Conservation (phyloP, 23 tunicate species). For the Ciona savignyi region DNA sequence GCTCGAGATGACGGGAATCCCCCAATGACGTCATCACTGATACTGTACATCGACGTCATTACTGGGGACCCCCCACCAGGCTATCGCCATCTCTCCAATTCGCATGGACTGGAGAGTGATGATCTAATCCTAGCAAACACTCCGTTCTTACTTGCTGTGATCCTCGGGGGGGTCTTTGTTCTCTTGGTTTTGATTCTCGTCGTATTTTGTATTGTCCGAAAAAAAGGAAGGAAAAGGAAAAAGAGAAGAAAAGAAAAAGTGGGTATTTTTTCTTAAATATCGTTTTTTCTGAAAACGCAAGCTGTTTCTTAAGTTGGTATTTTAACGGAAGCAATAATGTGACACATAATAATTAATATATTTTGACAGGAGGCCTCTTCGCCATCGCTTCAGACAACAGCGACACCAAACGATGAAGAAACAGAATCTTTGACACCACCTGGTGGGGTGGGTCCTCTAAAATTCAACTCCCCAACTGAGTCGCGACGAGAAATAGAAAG, state of each 20-base stretch:
- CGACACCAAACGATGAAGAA: not conserved
- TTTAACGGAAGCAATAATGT: too few species aligned
- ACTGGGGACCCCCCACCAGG: constrained; percentile 5
- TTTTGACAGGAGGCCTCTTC: not conserved
- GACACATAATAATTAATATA: too few species aligned
- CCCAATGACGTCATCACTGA: constrained; percentile 13
- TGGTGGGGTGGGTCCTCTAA: not conserved
- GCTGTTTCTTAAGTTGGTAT: too few species aligned
- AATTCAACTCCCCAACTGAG: not conserved
- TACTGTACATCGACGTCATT: constrained; percentile 14
- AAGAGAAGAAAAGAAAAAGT: not conserved
- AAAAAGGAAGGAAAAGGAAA: not conserved
- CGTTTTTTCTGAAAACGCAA: too few species aligned
- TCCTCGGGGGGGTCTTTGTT: constrained; percentile 11
- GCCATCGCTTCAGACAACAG: not conserved
- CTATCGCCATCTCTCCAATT: not conserved
- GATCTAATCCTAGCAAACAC: not conserved
- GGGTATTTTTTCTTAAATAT: not conserved
- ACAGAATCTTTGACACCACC: not conserved
- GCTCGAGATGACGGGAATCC: constrained; percentile 12
- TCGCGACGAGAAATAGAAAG: not conserved
- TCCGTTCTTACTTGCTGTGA: constrained; percentile 4
- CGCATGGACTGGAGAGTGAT: not conserved
- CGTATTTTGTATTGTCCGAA: not conserved
- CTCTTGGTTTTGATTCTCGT: constrained; percentile 4